Evolutionary conservation across 2,797 vertebrate genomes (phyloP).

Genomic region (Sylvia borin): DNA sequence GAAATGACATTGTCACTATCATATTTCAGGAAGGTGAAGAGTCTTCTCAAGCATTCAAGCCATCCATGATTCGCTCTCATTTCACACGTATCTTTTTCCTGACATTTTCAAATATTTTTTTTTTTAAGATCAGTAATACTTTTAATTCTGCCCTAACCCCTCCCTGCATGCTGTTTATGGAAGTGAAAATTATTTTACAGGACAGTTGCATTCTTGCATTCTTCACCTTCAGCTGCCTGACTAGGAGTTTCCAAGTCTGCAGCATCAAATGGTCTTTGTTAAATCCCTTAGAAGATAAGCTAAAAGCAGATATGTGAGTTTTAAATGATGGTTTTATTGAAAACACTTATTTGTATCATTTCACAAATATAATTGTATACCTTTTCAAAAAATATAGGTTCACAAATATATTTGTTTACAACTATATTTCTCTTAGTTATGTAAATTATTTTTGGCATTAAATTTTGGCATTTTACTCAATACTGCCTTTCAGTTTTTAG

Average conservation of each 20-base stretch:
- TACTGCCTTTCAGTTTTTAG: neutral
- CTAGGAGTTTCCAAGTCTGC: neutral
- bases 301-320: neutral
- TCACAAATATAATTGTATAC: neutral
- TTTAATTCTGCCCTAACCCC: neutral
- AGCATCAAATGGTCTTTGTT: neutral
- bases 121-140: neutral
- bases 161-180: neutral
- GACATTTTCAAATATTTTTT: neutral
- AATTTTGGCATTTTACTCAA: neutral
- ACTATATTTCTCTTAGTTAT: neutral
- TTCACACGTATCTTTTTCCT: conserved; percentile 95
- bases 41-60: conserved; percentile 92
- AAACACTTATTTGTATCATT: neutral
- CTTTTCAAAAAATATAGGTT: neutral
- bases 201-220: neutral
- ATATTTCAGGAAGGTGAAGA: conserved; percentile 98
- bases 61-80: conserved; percentile 99
- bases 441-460: neutral
- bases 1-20: conserved; percentile 98
- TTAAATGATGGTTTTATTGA: neutral
- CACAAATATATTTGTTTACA: neutral
- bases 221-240: neutral
- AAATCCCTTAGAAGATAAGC: neutral
- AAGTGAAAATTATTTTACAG: neutral